Conservation (phyloP, 2,888 invertebrate genomes). For the Lumbricus terrestris region DNA sequence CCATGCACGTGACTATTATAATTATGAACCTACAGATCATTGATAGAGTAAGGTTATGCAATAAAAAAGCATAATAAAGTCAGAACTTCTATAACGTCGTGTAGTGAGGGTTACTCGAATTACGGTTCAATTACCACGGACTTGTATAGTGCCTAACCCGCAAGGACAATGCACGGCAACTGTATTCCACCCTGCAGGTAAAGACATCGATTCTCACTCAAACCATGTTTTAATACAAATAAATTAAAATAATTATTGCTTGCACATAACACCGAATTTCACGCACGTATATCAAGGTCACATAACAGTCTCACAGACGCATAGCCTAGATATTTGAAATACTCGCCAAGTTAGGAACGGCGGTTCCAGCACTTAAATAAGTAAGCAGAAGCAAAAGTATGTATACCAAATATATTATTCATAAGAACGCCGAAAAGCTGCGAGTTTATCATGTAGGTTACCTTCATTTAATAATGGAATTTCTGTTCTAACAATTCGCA, state of each 20-base stretch:
- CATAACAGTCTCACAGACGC: background rate
- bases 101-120: background rate
- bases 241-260: too few species aligned
- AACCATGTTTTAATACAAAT: background rate
- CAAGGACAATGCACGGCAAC: too few species aligned
- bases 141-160: too few species aligned
- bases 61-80: background rate
- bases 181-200: too few species aligned
- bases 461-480: background rate
- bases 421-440: background rate
- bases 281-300: too few species aligned
- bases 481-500: conserved; percentile 24
- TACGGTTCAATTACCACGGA: too few species aligned
- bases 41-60: too few species aligned
- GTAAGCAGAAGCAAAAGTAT: background rate
- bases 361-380: background rate
- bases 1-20: too few species aligned
- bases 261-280: too few species aligned
- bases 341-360: background rate
- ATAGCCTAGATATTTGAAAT: background rate
- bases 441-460: too few species aligned
- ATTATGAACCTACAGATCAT: too few species aligned
- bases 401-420: background rate
- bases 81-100: background rate
- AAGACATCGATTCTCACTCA: too few species aligned